Evolutionary conservation across 2,113 vertebrate species (phyloP).

Genomic region (Microcebus murinus): DNA sequence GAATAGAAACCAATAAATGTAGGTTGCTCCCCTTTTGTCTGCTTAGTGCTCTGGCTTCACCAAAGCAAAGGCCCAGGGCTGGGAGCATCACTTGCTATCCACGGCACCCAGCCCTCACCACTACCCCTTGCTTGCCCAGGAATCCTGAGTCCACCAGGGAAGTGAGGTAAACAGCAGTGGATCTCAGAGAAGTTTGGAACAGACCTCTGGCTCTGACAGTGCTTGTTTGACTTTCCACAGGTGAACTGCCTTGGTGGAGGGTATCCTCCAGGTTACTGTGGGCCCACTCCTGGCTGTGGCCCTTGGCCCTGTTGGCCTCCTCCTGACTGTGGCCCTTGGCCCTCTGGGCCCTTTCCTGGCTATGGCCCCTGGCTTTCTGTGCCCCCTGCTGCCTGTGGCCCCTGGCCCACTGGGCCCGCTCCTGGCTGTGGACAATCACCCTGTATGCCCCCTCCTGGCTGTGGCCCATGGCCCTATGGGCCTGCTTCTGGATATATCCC

Average conservation of each 20-base stretch:
- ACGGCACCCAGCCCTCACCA: neutral
- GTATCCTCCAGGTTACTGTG: too few species aligned
- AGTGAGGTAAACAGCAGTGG: neutral
- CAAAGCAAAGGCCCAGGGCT: neutral
- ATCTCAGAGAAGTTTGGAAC: neutral
- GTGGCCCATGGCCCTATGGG: too few species aligned
- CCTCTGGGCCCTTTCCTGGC: too few species aligned
- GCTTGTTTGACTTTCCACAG: slow-evolving; percentile 51
- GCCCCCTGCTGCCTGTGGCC: too few species aligned
- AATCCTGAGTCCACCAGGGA: neutral
- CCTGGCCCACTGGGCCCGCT: too few species aligned
- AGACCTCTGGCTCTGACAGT: neutral
- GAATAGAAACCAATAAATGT: neutral
- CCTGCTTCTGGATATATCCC: too few species aligned
- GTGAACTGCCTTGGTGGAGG: neutral
- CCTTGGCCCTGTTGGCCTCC: too few species aligned
- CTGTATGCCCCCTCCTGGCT: too few species aligned
- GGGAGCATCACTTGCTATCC: neutral
- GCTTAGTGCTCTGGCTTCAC: slow-evolving; percentile 16
- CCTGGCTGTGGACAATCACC: too few species aligned
- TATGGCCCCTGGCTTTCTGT: too few species aligned
- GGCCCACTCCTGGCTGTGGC: neutral
- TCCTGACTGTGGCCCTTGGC: too few species aligned
- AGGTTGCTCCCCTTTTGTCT: neutral
- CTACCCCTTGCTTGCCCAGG: neutral